These are phyloP conservation scores for Drosophila neonasuta DNA, from an alignment of 2,888 invertebrate genomes.

Conservation along the genomic window DNA sequence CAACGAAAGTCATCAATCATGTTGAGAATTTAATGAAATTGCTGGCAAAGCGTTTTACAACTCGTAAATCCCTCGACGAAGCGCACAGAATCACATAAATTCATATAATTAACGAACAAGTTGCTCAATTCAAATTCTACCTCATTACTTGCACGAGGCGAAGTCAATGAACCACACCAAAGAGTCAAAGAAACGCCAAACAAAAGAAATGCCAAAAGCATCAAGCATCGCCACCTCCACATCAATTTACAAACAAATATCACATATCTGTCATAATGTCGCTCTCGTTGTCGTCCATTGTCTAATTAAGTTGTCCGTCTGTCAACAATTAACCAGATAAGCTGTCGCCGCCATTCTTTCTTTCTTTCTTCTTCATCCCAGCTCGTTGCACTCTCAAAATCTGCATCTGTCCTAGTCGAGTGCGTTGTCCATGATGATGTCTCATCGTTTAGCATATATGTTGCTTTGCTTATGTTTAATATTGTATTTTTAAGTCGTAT, in stretches of 20 bases:
- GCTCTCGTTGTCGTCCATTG: conserved; percentile 25
- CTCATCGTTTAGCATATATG: conserved; percentile 16
- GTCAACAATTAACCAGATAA: conserved; percentile 66
- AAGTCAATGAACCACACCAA: conserved; percentile 52
- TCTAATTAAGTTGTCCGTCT: conserved; percentile 66
- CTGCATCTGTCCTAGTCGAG: conserved; percentile 23
- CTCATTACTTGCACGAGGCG: conserved; percentile 56
- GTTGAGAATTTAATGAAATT: conserved; percentile 55
- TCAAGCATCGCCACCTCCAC: conserved; percentile 6
- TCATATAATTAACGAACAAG: conserved; percentile 54
- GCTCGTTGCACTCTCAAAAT: conserved; percentile 14
- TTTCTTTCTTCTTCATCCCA: not conserved
- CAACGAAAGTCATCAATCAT: conserved; percentile 64
- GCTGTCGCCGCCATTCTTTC: conserved; percentile 22
- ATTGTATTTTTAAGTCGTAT: conserved; percentile 20
- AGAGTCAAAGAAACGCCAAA: conserved; percentile 8
- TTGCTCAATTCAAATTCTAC: conserved; percentile 25
- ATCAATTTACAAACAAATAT: conserved; percentile 30
- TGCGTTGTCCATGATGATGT: conserved; percentile 53
- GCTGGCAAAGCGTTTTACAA: conserved; percentile 58
- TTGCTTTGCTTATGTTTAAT: conserved; percentile 1
- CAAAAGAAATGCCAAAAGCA: conserved; percentile 30
- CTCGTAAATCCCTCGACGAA: conserved; percentile 56
- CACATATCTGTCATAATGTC: conserved; percentile 34
- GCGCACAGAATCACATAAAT: conserved; percentile 50